phyloP scores from a whole-genome alignment of 2,113 vertebrate genomes.

The Neotoma lepida region DNA sequence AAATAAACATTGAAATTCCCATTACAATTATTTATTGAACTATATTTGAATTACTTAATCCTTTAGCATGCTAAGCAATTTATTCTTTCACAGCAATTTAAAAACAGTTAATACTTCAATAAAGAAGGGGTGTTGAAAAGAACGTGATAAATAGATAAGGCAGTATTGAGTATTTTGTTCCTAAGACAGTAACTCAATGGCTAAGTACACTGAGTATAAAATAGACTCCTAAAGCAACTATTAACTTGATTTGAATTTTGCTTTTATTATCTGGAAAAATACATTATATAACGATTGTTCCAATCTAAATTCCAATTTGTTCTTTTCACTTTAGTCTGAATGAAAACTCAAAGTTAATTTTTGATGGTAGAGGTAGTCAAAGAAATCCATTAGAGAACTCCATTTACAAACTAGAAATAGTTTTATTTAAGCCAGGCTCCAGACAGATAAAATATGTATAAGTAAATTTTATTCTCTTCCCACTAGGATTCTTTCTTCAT shows the following conservation, averaged over 20 bases:
- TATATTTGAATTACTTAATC: background rate
- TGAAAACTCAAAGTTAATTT: constrained; percentile 50
- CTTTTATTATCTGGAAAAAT: constrained; percentile 53
- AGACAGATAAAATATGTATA: background rate
- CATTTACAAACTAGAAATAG: constrained; percentile 33
- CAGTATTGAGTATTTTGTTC: background rate
- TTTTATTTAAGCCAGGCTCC: constrained; percentile 15
- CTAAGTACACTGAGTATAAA: constrained; percentile 16
- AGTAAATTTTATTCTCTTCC: background rate
- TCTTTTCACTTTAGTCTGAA: background rate
- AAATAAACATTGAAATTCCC: constrained; percentile 66
- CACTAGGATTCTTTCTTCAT: background rate
- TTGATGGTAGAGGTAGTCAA: constrained; percentile 26
- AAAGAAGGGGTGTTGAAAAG: constrained; percentile 52
- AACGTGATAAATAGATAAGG: constrained; percentile 47
- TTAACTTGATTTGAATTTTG: constrained; percentile 62
- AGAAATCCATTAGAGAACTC: background rate
- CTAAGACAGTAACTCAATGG: constrained; percentile 2
- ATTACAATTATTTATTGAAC: constrained; percentile 69
- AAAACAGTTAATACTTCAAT: constrained; percentile 24
- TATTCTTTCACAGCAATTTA: constrained; percentile 40
- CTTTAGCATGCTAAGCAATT: constrained; percentile 16
- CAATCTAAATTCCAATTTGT: constrained; percentile 15
- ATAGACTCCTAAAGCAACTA: constrained; percentile 6
- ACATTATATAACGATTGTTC: constrained; percentile 35